Evolutionary conservation across 2,797 vertebrate genomes (phyloP), one percentile per base, ranked within the genome.

Genomic region (Pipistrellus pipistrellus): DNA sequence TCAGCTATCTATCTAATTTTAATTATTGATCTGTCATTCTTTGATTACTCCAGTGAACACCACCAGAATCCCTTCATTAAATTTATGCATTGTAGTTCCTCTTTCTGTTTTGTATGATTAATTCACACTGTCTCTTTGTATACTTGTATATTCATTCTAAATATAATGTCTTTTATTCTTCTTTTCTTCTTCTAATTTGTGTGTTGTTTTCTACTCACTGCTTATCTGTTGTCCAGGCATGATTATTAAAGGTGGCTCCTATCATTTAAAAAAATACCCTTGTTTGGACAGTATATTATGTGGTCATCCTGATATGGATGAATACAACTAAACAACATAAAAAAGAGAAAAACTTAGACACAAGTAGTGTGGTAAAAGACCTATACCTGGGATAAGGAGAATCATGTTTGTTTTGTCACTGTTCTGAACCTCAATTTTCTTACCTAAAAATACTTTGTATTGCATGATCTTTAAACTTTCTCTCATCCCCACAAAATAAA

Each of bases 21-120:
- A 90, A 92, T 95, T 97, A 94, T 76, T 93, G 76, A 78, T 55
- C 18, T 93, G 73, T 88, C 95, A 85, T 84, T 93, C n/a, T 95
- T 93, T 85, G 92, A 95, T 91, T 73, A 92, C 25, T 96, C 59
- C 1, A 82, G 32, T 97, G 80, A 92, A 7, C 85, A 81, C 72
- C 86, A 76, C 1, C 59, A 94, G 25, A 95, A 23, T 96, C 15
- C 48, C 94, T 96, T 97, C 83, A 94, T 95, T 68, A 82, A 57
- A 41, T 92, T 78, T 92, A 80, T 88, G 76, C 12, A 51, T 93
- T 92, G n/a, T 10, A 84, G 94, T 95, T 96, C 25, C 95, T 32
- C 17, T 80, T 77, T 4, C 14, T 73, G 23, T 85, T 97, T 96
- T 96, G 85, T 91, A 30, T 83, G 92, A 96, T 91, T 96, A 95